A percentile compares a stretch with the other conserved stretches of the same genome.
Conservation (phyloP, 2,888 invertebrate genomes). For the Synergus japonicus region DNA sequence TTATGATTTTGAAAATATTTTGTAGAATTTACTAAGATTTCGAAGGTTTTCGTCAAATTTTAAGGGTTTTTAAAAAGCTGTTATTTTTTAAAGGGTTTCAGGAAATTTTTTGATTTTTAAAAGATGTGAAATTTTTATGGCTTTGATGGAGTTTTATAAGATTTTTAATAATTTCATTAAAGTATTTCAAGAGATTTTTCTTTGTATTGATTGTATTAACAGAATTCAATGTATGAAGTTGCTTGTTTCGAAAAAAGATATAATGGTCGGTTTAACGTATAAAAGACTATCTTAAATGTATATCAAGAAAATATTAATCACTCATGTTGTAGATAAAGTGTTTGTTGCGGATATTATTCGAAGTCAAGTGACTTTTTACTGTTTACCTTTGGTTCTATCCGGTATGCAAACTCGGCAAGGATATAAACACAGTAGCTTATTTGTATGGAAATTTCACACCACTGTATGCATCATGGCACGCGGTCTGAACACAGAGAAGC, state of each 20-base stretch:
- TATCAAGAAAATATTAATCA: constrained; percentile 33
- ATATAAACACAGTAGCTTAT: constrained; percentile 66
- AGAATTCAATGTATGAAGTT: not conserved
- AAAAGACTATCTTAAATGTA: constrained; percentile 4
- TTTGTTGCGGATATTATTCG: constrained; percentile 33
- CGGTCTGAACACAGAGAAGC: constrained; percentile 48
- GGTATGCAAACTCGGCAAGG: constrained; percentile 62
- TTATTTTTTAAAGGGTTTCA: no score
- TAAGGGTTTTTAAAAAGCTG: no score
- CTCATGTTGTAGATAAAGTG: constrained; percentile 13
- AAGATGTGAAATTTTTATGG: no score
- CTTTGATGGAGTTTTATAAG: no score
- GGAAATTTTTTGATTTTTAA: no score
- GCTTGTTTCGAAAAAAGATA: not conserved
- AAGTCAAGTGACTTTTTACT: constrained; percentile 25
- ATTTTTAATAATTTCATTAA: no score
- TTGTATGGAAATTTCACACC: constrained; percentile 68
- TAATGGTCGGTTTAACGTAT: not conserved
- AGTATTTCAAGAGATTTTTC: no score
- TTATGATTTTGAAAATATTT: no score
- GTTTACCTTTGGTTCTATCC: constrained; percentile 41
- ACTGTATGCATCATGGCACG: constrained; percentile 50
- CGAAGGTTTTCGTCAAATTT: no score
- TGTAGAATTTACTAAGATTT: no score
- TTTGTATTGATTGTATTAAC: no score